Evolutionary conservation across 2,888 invertebrate genomes (phyloP), one percentile per base, ranked within the genome.

Genomic region (Elysia crispata): DNA sequence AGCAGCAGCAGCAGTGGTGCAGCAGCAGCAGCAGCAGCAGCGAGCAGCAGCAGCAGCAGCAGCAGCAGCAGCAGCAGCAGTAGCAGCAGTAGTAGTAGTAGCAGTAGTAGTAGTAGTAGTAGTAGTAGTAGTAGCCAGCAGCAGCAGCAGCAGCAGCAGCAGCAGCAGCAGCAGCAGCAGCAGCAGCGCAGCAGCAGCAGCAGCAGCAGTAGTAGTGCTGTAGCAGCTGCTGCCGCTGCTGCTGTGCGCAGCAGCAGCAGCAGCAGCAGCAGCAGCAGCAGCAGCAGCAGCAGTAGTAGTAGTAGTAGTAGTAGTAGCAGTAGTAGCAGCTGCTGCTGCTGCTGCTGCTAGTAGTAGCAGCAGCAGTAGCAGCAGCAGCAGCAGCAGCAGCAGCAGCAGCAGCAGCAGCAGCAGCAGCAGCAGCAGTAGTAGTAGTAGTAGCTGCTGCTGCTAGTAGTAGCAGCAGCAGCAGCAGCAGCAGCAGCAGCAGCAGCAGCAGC

Each of bases 51-150:
- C 15, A 15, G 13, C 54, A 15, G 54, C 15, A 15, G 54, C 41
- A 69, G 69, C 41, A 18, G 69, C 41, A 31, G 69, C 41, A 69
- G 69, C 41, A 31, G 33, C 20, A 31, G 33, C 41, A 31, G 33
- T 69, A 31, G 69, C 20, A 31, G 69, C 41, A 31, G 69, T 69
- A 33, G 69, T 69, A 69, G 69, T 69, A 31, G 6, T 69, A 31
- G 3, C 41, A 18, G 20, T 69, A 18, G 69, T 31, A 18, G 18
- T 54, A 18, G 18, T 54, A 31, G 67, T 69, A 31, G 69, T 18
- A 18, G 33, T 28, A 31, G n/a, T n/a, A n/a, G n/a, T n/a, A n/a
- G n/a, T n/a, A n/a, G n/a, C n/a, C n/a, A n/a, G n/a, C n/a, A n/a
- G n/a, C n/a, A n/a, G n/a, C n/a, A n/a, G n/a, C n/a, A n/a, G n/a